Base-by-base conservation (phyloP, 1,140 invertebrate species). In the Amyelois transitella region DNA sequence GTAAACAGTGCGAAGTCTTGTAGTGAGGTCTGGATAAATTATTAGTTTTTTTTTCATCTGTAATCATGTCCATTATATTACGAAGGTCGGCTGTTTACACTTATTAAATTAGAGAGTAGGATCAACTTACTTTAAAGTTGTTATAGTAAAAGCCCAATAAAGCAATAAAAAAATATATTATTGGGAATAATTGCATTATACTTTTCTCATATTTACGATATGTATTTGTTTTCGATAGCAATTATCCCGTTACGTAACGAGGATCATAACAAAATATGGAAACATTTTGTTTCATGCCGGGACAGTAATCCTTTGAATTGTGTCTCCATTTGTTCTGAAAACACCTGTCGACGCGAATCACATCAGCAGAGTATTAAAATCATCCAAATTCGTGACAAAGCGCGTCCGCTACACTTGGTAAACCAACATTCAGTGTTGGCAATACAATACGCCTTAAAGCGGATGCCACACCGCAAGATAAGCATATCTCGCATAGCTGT, bases 311-410 rank as follows among this genome's bases (percentile, higher is more conserved):
- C 32, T 14, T 0, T 6, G 32, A 38, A 38, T 38, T 38, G 32
- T 38, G n/a, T 38, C 45, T 48, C 18, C 19, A 48, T 48, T 48
- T 48, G 18, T 38, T 64, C 18, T 58, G 45, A 63, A 69, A 78
- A 72, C 69, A 78, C 76, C 73, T 81, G 78, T 85, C 78, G 75
- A 55, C 61, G 28, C 61, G 62, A 74, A 77, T 77, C 64, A 71
- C 66, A 66, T 73, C 66, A 72, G 73, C 56, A 56, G 48, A 64
- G 69, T 59, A 70, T 81, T 74, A 75, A 77, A 77, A 85, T 70
- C 63, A 69, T 73, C 69, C 66, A 55, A 67, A 72, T 68, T 60
- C 50, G 54, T 51, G 75, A 86, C 81, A 84, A 78, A 72, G 64
- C 68, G 55, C 18, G 50, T 66, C 51, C 78, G 81, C 61, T 75